These are phyloP conservation scores for Euplagia quadripunctaria DNA, from an alignment of 2,888 invertebrate genomes.

Conservation along the genomic window DNA sequence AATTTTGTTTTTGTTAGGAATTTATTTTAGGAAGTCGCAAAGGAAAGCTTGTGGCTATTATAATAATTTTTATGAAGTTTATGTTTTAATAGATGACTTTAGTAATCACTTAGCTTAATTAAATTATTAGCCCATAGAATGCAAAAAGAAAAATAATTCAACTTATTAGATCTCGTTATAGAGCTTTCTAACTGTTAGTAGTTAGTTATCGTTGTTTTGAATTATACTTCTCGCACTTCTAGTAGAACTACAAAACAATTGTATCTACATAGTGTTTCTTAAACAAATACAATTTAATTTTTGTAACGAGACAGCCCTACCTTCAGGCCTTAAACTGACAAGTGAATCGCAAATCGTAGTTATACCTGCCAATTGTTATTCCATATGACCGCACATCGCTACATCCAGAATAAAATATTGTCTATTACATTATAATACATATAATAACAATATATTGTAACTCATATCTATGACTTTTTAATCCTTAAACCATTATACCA, in stretches of 20 bases:
- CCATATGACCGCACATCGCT: constrained; percentile 44
- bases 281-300: too few relatives aligned
- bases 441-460: constrained; percentile 43
- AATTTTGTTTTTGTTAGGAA: constrained; percentile 2
- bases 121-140: too few relatives aligned
- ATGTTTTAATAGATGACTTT: neutral
- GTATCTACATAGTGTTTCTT: neutral
- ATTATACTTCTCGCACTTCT: neutral
- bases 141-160: too few relatives aligned
- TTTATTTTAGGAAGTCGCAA: constrained; percentile 16
- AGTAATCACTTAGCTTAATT: too few relatives aligned
- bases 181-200: neutral
- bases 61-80: neutral
- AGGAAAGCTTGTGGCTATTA: neutral
- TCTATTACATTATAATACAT: constrained; percentile 40
- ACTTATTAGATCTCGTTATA: neutral
- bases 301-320: constrained; percentile 39
- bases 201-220: neutral
- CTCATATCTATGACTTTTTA: neutral
- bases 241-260: neutral
- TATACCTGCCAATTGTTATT: constrained; percentile 55
- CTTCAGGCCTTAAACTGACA: constrained; percentile 32
- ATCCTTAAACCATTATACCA: constrained; percentile 2
- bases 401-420: constrained; percentile 50
- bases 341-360: constrained; percentile 45